Evolutionary conservation across 2,113 vertebrate genomes (phyloP).

Genomic region (Hepsetus odoe): DNA sequence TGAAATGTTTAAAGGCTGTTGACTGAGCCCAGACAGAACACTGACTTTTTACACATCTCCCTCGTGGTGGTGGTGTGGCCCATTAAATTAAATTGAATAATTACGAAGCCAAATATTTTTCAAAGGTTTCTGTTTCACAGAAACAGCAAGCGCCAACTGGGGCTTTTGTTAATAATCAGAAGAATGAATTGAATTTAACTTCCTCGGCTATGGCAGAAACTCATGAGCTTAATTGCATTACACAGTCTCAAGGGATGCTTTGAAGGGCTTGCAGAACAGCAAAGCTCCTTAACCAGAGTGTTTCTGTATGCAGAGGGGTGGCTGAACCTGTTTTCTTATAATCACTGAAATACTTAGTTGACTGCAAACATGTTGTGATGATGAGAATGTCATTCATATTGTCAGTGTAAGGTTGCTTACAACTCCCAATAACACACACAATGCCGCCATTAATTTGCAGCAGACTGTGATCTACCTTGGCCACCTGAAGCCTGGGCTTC

Average conservation of each 20-base stretch:
- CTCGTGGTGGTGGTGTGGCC: slow-evolving; percentile 21
- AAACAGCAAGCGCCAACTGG: slow-evolving; percentile 28
- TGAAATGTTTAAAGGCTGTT: slow-evolving; percentile 9
- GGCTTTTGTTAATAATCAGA: slow-evolving; percentile 50
- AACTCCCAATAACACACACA: slow-evolving; percentile 17
- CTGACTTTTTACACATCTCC: slow-evolving; percentile 37
- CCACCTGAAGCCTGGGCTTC: background rate
- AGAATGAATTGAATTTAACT: slow-evolving; percentile 47
- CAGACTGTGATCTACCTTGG: slow-evolving; percentile 23
- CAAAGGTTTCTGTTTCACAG: slow-evolving; percentile 44
- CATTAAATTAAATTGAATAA: slow-evolving; percentile 49
- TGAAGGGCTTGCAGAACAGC: slow-evolving; percentile 38
- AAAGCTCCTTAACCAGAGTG: slow-evolving; percentile 34
- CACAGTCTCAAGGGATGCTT: slow-evolving; percentile 38
- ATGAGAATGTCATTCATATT: slow-evolving; percentile 28
- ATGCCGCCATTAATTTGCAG: slow-evolving; percentile 24
- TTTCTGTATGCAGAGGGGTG: slow-evolving; percentile 19
- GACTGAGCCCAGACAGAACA: background rate
- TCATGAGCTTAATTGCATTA: slow-evolving; percentile 47
- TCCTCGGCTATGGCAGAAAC: slow-evolving; percentile 28
- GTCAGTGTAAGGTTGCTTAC: slow-evolving; percentile 14
- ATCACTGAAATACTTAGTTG: slow-evolving; percentile 2
- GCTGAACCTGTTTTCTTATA: slow-evolving; percentile 24
- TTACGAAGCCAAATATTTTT: slow-evolving; percentile 50
- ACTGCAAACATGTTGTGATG: slow-evolving; percentile 21